These are phyloP conservation scores for Griposia aprilina DNA, from an alignment of 2,888 invertebrate species.

Conservation along the genomic window DNA sequence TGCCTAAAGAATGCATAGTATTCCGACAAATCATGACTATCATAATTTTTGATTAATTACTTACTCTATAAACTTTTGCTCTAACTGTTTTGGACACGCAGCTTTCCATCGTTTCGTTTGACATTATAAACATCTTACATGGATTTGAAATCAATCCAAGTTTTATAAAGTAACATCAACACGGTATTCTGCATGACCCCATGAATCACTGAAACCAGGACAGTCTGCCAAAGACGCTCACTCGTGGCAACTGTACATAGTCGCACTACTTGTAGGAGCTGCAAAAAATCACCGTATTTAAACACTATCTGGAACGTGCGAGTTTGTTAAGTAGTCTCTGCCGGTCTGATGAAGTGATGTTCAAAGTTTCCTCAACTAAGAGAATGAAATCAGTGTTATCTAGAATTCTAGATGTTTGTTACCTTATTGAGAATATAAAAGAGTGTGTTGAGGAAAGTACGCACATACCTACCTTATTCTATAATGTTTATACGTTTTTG, in stretches of 20 bases:
- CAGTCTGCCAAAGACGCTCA: conserved; percentile 42
- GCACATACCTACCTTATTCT: no score
- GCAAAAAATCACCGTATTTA: conserved; percentile 67
- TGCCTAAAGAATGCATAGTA: not conserved
- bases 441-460: no score
- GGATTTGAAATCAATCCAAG: conserved; percentile 3
- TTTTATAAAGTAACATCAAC: not conserved
- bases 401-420: no score
- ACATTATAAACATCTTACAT: not conserved
- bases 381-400: no score
- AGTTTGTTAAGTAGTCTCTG: conserved; percentile 61
- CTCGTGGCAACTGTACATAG: conserved; percentile 58
- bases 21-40: not conserved
- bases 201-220: conserved; percentile 35
- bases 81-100: not conserved
- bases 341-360: conserved; percentile 9
- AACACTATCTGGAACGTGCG: conserved; percentile 70
- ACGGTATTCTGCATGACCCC: conserved; percentile 1
- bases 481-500: no score
- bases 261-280: conserved; percentile 41
- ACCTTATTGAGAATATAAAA: no score
- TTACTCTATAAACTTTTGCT: not conserved
- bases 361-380: conserved; percentile 24
- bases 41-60: not conserved
- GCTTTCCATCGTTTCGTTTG: not conserved